A percentile compares a stretch with the other conserved stretches of the same genome.
Conservation (phyloP, 2,888 invertebrate species). For the Enoplolaimus lenunculus region DNA sequence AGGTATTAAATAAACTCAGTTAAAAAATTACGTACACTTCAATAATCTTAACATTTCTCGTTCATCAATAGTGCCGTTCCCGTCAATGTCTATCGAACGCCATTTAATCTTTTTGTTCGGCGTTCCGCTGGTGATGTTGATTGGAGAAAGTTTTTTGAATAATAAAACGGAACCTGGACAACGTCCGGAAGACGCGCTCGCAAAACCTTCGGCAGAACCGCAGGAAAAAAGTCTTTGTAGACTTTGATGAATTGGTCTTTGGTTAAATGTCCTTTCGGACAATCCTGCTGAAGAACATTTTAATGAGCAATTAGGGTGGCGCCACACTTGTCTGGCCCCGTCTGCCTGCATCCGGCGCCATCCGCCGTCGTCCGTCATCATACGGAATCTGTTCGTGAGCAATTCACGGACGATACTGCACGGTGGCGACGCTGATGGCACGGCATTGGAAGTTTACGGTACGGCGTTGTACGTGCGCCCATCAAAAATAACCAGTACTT, state of each 20-base stretch:
- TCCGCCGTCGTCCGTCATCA: too few species aligned
- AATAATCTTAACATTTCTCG: constrained; percentile 97
- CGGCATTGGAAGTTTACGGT: too few species aligned
- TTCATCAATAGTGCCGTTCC: constrained; percentile 91
- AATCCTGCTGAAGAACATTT: constrained; percentile 42
- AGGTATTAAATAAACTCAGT: too few species aligned
- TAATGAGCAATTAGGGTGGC: too few species aligned
- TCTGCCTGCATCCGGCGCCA: too few species aligned
- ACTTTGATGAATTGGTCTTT: constrained; percentile 42
- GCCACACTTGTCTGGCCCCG: too few species aligned
- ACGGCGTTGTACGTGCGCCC: too few species aligned
- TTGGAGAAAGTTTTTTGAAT: constrained; percentile 83
- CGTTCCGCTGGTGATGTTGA: constrained; percentile 91
- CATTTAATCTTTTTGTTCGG: constrained; percentile 95
- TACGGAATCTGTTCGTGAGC: too few species aligned
- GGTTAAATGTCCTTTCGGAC: constrained; percentile 40
- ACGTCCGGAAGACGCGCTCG: constrained; percentile 41
- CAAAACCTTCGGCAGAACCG: constrained; percentile 41
- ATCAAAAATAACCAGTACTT: too few species aligned
- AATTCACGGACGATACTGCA: too few species aligned
- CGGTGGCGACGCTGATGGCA: too few species aligned
- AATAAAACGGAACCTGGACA: constrained; percentile 83
- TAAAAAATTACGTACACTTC: too few species aligned
- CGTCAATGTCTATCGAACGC: constrained; percentile 96
- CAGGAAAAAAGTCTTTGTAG: constrained; percentile 41